Percentiles rank a stretch among this genome's conserved stretches.
Evolutionary conservation across 2,113 vertebrate species (phyloP).

Genomic region (Anser brachyrhynchus): DNA sequence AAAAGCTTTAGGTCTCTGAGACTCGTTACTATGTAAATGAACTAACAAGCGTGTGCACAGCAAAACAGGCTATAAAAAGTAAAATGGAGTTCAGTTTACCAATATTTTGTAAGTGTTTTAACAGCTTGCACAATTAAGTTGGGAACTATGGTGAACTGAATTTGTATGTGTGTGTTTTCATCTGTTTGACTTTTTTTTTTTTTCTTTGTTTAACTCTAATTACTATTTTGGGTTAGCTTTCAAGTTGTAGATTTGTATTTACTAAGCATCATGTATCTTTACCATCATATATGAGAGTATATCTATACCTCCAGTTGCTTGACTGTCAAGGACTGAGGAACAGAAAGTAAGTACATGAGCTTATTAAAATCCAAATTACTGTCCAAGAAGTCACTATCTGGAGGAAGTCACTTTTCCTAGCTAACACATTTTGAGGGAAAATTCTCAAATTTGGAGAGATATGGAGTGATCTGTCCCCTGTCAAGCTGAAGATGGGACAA

Average conservation of each 20-base stretch:
- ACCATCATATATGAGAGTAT: neutral
- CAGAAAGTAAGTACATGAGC: neutral
- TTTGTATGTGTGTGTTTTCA: neutral
- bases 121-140: conserved; percentile 59
- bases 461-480: neutral
- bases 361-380: neutral
- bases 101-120: conserved; percentile 66
- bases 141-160: conserved; percentile 23
- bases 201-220: conserved; percentile 44
- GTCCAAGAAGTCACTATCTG: neutral
- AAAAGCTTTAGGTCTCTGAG: conserved; percentile 57
- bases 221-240: conserved; percentile 33
- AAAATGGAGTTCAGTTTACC: conserved; percentile 55
- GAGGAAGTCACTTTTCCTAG: neutral
- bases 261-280: neutral
- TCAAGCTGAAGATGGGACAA: neutral
- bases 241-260: conserved; percentile 6
- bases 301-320: neutral
- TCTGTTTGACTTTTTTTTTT: conserved; percentile 21
- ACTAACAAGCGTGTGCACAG: conserved; percentile 40
- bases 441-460: neutral
- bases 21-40: conserved; percentile 71
- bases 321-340: neutral
- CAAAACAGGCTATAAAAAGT: conserved; percentile 53
- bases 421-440: neutral